Percentiles rank a stretch among this genome's conserved stretches.
phyloP scores from a whole-genome alignment of 2,888 invertebrate genomes.

The Drepana falcataria region DNA sequence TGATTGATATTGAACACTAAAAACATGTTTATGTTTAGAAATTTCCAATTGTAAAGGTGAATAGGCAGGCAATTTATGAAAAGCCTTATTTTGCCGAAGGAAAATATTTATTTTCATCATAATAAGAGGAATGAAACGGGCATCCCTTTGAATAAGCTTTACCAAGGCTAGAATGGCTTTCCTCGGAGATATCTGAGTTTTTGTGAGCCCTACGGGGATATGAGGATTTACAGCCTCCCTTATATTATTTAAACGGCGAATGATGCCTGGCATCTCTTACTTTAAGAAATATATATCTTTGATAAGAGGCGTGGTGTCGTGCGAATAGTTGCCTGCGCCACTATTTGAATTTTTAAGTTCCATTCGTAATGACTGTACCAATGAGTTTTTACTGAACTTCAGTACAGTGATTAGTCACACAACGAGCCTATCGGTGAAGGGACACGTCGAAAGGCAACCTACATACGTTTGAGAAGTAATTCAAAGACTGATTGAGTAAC shows the following conservation, averaged over 20 bases:
- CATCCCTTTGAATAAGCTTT: background rate
- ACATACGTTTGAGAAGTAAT: too few species aligned
- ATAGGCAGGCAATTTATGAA: background rate
- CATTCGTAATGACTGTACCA: too few species aligned
- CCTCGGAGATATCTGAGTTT: background rate
- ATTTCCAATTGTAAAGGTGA: background rate
- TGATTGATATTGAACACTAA: background rate
- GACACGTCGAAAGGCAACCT: too few species aligned
- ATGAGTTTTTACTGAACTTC: too few species aligned
- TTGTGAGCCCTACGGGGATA: background rate
- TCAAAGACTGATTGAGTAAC: too few species aligned
- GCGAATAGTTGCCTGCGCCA: too few species aligned
- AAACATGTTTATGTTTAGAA: background rate
- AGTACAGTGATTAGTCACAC: too few species aligned
- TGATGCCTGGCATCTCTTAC: background rate
- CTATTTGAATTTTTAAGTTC: too few species aligned
- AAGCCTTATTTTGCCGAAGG: background rate
- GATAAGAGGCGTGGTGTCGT: too few species aligned
- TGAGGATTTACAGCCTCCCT: slow-evolving; percentile 2
- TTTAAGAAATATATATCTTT: background rate
- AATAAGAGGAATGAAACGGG: background rate
- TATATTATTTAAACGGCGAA: slow-evolving; percentile 5
- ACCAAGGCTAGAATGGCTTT: background rate
- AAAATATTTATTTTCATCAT: slow-evolving; percentile 2
- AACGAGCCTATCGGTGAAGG: too few species aligned